Conservation (phyloP, 2,113 vertebrate genomes). For the Orycteropus afer region DNA sequence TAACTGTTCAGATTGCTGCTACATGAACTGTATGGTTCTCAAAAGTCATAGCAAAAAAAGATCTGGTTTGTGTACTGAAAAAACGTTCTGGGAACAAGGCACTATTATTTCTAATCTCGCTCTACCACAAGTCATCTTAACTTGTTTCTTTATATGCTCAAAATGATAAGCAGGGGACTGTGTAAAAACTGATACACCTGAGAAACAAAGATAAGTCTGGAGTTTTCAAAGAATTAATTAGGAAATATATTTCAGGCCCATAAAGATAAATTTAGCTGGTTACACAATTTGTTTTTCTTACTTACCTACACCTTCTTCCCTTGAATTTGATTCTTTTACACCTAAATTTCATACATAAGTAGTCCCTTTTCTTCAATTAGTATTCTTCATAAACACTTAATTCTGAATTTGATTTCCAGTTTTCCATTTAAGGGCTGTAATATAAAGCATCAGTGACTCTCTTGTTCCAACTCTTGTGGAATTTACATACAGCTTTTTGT, state of each 20-base stretch:
- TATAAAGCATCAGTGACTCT: not conserved
- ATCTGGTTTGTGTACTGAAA: not conserved
- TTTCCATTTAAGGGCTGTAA: not conserved
- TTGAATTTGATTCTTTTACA: not conserved
- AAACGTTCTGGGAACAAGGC: slow-evolving; percentile 31
- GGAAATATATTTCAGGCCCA: slow-evolving; percentile 34
- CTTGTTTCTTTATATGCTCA: slow-evolving; percentile 38
- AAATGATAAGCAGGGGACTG: slow-evolving; percentile 42
- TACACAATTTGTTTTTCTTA: slow-evolving; percentile 18
- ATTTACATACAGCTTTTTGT: not conserved
- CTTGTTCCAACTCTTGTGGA: not conserved
- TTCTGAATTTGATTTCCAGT: not conserved
- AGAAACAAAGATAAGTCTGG: slow-evolving; percentile 42
- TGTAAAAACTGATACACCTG: not conserved
- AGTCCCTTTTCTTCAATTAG: not conserved
- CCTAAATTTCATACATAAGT: not conserved
- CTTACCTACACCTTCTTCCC: not conserved
- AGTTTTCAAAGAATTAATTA: slow-evolving; percentile 12
- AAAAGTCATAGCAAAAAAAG: not conserved
- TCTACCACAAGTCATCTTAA: slow-evolving; percentile 35
- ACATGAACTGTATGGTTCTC: not conserved
- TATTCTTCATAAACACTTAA: not conserved
- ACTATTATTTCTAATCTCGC: slow-evolving; percentile 47
- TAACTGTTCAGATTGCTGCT: not conserved
- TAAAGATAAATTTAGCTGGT: slow-evolving; percentile 19